These are phyloP conservation scores for Calameuta idolon DNA, from an alignment of 2,888 invertebrate genomes.

Conservation along the genomic window DNA sequence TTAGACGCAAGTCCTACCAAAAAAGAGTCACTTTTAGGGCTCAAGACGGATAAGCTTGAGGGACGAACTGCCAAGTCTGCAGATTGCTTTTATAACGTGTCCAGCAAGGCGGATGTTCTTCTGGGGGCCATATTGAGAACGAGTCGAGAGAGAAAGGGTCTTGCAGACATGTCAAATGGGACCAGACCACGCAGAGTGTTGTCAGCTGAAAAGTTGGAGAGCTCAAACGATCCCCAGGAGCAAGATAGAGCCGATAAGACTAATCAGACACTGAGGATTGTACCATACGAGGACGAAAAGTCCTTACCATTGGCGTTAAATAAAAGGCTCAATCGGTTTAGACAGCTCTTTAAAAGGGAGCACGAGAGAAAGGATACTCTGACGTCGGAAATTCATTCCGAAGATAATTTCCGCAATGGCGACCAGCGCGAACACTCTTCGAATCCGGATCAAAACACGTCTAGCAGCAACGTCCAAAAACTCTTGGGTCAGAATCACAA, in stretches of 20 bases:
- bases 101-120: constrained; percentile 70
- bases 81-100: constrained; percentile 40
- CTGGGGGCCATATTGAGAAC: constrained; percentile 72
- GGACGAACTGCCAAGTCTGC: constrained; percentile 44
- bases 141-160: constrained; percentile 62
- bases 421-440: constrained; percentile 24
- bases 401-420: background rate
- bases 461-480: constrained; percentile 30
- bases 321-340: constrained; percentile 54
- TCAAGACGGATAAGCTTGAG: constrained; percentile 42
- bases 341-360: constrained; percentile 58
- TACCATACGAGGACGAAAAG: constrained; percentile 48
- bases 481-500: constrained; percentile 17
- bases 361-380: constrained; percentile 37
- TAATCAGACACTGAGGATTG: background rate
- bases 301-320: constrained; percentile 52
- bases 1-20: background rate
- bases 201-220: constrained; percentile 23
- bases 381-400: constrained; percentile 30
- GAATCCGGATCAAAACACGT: constrained; percentile 18
- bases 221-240: constrained; percentile 15
- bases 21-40: background rate
- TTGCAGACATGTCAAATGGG: constrained; percentile 46
- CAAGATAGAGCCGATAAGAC: background rate
- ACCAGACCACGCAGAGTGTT: constrained; percentile 36